Evolutionary conservation across 2,113 vertebrate genomes (phyloP).

Genomic region (Plectropomus leopardus): DNA sequence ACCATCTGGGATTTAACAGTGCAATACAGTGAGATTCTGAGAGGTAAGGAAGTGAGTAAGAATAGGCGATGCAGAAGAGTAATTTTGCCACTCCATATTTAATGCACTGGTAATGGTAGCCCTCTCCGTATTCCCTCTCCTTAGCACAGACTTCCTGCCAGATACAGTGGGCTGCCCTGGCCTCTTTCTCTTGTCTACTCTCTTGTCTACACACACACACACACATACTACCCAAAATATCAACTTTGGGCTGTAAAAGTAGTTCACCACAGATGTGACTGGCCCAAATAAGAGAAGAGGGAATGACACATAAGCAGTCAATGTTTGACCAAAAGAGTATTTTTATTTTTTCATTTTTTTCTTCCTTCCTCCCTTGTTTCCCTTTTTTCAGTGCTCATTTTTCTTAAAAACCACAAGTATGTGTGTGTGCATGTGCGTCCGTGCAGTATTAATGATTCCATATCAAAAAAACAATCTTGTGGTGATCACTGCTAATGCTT

Average conservation of each 20-base stretch:
- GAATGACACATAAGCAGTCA: slow-evolving; percentile 50
- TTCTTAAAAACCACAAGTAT: background rate
- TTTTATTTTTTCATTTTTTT: slow-evolving; percentile 36
- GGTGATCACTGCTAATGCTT: background rate
- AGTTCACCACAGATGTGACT: slow-evolving; percentile 52
- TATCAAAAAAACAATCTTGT: background rate
- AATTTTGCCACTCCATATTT: slow-evolving; percentile 50
- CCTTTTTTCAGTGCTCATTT: too few species aligned
- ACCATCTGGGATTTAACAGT: background rate
- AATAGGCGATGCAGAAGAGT: slow-evolving; percentile 18
- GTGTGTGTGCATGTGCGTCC: too few species aligned
- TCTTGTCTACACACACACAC: background rate
- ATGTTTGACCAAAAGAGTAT: slow-evolving; percentile 59
- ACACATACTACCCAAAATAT: slow-evolving; percentile 52
- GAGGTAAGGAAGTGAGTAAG: slow-evolving; percentile 35
- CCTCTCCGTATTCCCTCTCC: slow-evolving; percentile 26
- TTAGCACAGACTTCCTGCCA: slow-evolving; percentile 35
- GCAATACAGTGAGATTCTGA: background rate
- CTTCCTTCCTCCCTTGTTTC: background rate
- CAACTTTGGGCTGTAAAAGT: slow-evolving; percentile 56
- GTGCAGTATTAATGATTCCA: background rate
- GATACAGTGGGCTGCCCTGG: slow-evolving; percentile 39
- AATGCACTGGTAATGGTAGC: slow-evolving; percentile 28
- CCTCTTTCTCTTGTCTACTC: slow-evolving; percentile 22
- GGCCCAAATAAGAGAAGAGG: slow-evolving; percentile 50